Percentiles rank a stretch among this genome's conserved stretches.
These are phyloP conservation scores for Rhinopithecus roxellana DNA, from an alignment of 2,113 vertebrate species.

Conservation along the genomic window DNA sequence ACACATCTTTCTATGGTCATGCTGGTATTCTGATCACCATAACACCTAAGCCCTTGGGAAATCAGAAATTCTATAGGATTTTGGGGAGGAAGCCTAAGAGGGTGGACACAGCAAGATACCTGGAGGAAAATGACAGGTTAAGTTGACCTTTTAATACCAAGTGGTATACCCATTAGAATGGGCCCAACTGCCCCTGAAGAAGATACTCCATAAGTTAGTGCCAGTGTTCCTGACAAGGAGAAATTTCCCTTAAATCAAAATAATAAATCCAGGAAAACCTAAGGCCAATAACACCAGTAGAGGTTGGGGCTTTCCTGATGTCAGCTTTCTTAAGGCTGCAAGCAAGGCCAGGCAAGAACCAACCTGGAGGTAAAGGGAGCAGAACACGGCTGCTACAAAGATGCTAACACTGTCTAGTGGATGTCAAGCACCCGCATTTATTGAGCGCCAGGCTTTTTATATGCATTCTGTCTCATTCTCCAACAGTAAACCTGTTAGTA, in stretches of 20 bases:
- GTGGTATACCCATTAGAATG: not conserved
- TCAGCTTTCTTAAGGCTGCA: not conserved
- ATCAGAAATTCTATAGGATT: not conserved
- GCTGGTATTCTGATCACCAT: not conserved
- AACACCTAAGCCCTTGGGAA: not conserved
- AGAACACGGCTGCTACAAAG: accelerated
- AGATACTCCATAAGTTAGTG: not conserved
- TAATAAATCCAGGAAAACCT: not conserved
- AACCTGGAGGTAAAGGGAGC: not conserved
- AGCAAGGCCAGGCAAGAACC: not conserved
- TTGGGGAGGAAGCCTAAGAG: not conserved
- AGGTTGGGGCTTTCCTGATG: not conserved
- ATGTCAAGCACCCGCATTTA: accelerated
- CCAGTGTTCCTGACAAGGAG: not conserved
- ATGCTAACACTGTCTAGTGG: not conserved
- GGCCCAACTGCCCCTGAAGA: not conserved
- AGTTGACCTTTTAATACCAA: not conserved
- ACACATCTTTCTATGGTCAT: not conserved
- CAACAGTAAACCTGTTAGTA: not conserved
- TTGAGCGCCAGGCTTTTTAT: too few species aligned
- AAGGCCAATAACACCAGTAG: not conserved
- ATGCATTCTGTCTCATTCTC: too few species aligned
- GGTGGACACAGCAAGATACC: not conserved
- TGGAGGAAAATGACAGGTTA: not conserved
- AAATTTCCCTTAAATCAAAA: not conserved